Base-by-base conservation (phyloP, 2,888 invertebrate species). In the Sipunculus nudus region DNA sequence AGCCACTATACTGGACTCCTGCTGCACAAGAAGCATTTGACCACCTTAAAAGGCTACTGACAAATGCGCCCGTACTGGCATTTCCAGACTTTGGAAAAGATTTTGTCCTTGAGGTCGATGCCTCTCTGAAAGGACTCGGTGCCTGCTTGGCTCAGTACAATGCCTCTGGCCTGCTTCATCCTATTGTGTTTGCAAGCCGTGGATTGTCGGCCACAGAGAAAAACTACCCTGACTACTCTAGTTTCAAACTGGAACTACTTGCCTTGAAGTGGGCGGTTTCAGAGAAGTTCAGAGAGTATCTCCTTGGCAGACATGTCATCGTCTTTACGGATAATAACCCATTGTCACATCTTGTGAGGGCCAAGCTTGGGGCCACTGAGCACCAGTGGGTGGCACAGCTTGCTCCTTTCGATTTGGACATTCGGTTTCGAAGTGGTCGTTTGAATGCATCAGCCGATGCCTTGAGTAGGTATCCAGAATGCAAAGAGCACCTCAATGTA, bases 351-450 rank as follows among this genome's bases (percentile, higher is more conserved):
- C 23, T 41, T 21, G 23, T 13, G 8, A 16, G 8, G 16, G 41
- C 41, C n/a, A 41, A 41, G 19, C 41, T 6, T 6, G 41, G 41
- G 41, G 41, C 41, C 19, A 41, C 41, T 16, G 41, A 41, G 41
- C 41, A 41, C 41, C 41, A 23, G 2, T 41, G 41, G 41, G 41
- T 41, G 8, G 41, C 41, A 4, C 41, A 41, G 41, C 41, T 41
- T 6, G 41, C 41, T 16, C 16, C 41, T 23, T 41, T 41, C 23
- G 41, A 41, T 23, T 23, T 41, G 16, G 41, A 41, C 6, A 23
- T 41, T 19, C 41, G 41, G 41, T 41, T 25, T 25, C 4, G 41
- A 13, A 10, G 23, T 8, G 41, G 41, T 2, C 23, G 13, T 21
- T 25, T 25, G 8, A 41, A 41, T 25, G 23, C 10, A 10, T 41